Base-by-base conservation (phyloP, 2,888 invertebrate genomes). In the Andrena marginata region DNA sequence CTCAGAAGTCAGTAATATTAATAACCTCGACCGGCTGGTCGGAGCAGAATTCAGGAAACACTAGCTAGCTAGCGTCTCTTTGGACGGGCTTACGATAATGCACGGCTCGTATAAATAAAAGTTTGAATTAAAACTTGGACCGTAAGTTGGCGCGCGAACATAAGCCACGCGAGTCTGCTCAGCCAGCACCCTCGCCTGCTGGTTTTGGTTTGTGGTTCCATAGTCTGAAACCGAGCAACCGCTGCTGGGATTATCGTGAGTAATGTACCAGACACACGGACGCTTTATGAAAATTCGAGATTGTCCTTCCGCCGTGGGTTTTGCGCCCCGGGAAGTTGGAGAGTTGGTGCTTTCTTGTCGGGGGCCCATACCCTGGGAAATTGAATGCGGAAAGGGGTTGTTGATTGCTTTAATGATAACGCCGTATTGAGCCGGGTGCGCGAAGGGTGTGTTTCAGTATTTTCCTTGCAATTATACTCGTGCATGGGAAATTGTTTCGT, bases 81-180 rank as follows among this genome's bases (percentile, higher is more conserved):
- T 48, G 67, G 23, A n/a, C 63, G 20, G 76, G 86, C 87, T 90
- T 86, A 87, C 87, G 87, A 88, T 89, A 90, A 91, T 86, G 77
- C 86, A 85, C 83, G 87, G 85, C 85, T 86, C 87, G 85, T 87
- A 89, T 90, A 90, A 91, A 91, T 91, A 91, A 91, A 90, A 90
- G 83, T 89, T 90, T 86, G 88, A 91, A 90, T 91, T 90, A 91
- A 91, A 91, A 90, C 85, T 91, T 87, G 87, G 89, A 77, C 75
- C 74, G 85, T 85, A 90, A 90, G 90, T 90, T 89, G 67, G 85
- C 77, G 85, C 72, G 76, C 63, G 69, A 64, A 67, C 67, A 82
- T 64, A 72, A 84, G 82, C 78, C 80, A 67, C 72, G 68, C 49
- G 76, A 65, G 31, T 23, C 71, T 62, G 67, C 48, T 77, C 69